These are phyloP conservation scores for Bufo gargarizans DNA, from an alignment of 2,113 vertebrate genomes.

Conservation along the genomic window DNA sequence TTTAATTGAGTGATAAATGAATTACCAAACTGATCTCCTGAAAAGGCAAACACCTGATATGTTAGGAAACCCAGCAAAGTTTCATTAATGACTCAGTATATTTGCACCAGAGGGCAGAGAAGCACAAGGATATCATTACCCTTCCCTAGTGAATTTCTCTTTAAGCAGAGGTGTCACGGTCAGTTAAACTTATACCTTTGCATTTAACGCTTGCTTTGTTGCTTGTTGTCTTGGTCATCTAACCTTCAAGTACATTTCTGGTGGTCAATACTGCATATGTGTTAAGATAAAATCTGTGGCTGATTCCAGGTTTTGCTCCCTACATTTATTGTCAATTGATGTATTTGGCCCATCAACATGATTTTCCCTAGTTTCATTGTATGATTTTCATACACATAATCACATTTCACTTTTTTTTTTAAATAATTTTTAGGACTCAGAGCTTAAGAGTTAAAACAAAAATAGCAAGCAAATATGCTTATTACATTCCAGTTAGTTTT, in stretches of 20 bases:
- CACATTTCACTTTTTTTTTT: too few species aligned
- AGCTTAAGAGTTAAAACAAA: too few species aligned
- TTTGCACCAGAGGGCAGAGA: not conserved
- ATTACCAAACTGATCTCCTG: constrained; percentile 2
- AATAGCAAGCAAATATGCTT: too few species aligned
- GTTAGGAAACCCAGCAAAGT: not conserved
- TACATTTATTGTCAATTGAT: too few species aligned
- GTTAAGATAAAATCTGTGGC: too few species aligned
- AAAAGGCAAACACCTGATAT: constrained; percentile 29
- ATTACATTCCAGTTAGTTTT: too few species aligned
- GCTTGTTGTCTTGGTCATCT: not conserved
- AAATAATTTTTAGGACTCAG: too few species aligned
- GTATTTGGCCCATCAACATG: too few species aligned
- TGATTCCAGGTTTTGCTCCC: too few species aligned
- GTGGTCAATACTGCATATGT: too few species aligned
- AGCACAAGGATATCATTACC: not conserved
- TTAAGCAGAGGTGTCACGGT: not conserved
- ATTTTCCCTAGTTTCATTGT: too few species aligned
- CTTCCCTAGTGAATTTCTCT: not conserved
- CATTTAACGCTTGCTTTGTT: not conserved
- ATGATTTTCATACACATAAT: too few species aligned
- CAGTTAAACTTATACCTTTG: not conserved
- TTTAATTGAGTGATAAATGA: constrained; percentile 33
- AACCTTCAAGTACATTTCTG: not conserved
- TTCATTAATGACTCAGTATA: constrained; percentile 1